A percentile compares a stretch with the other conserved stretches of the same genome.
These are phyloP conservation scores for Xiphophorus couchianus DNA, from an alignment of 2,113 vertebrate species.

Conservation along the genomic window DNA sequence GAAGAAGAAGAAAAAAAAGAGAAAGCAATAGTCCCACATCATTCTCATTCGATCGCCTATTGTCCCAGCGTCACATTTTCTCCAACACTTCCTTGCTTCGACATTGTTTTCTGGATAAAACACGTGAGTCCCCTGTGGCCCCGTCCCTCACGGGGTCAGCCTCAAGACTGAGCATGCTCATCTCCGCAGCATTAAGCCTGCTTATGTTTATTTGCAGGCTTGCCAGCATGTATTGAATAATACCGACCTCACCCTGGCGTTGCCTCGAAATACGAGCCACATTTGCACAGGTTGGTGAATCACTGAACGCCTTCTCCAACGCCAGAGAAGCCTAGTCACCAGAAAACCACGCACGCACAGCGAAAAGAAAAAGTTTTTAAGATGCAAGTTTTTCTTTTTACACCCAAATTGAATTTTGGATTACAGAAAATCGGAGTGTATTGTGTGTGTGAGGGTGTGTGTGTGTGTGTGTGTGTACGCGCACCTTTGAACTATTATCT, in stretches of 20 bases:
- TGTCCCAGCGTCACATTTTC: constrained; percentile 40
- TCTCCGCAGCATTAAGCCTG: constrained; percentile 28
- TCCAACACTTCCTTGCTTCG: constrained; percentile 12
- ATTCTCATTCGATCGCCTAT: constrained; percentile 24
- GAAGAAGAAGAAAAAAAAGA: background rate
- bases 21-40: background rate
- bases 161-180: constrained; percentile 50
- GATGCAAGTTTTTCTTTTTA: background rate
- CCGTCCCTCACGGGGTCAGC: constrained; percentile 35
- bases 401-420: background rate
- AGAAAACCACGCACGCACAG: background rate
- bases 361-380: background rate
- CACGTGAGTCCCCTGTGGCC: constrained; percentile 59
- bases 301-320: background rate
- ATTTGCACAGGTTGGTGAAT: constrained; percentile 12
- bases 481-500: background rate
- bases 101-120: constrained; percentile 53
- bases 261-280: constrained; percentile 26
- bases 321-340: background rate
- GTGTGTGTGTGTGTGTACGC: background rate
- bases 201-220: constrained; percentile 26
- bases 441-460: background rate
- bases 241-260: constrained; percentile 23
- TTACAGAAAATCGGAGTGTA: background rate
- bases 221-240: constrained; percentile 2